Evolutionary conservation across 2,113 vertebrate species (phyloP).

Genomic region (Caracal caracal): DNA sequence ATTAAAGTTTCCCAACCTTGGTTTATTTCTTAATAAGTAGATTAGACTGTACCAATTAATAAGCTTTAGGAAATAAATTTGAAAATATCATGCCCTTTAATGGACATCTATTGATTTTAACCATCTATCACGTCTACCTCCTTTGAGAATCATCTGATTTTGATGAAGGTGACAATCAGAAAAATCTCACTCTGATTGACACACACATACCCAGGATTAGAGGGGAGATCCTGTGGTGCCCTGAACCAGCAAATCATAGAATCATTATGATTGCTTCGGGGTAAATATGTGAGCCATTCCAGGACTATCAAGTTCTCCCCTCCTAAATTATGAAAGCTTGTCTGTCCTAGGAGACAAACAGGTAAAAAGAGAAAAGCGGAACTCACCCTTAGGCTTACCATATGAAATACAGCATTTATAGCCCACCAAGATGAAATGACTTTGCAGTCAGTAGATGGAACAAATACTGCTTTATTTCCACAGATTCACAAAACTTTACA

Average conservation of each 20-base stretch:
- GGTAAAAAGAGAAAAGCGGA: not conserved
- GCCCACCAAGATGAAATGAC: not conserved
- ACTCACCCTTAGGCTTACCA: not conserved
- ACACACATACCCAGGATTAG: not conserved
- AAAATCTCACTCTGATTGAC: not conserved
- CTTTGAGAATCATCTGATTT: slow-evolving; percentile 13
- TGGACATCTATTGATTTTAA: not conserved
- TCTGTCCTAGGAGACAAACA: not conserved
- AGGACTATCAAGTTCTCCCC: not conserved
- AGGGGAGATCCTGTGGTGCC: not conserved
- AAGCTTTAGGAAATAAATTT: slow-evolving; percentile 25
- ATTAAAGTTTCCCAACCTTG: not conserved
- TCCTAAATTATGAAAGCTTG: not conserved
- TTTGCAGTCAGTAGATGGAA: not conserved
- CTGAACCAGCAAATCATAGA: not conserved
- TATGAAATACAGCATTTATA: not conserved
- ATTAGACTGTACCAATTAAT: not conserved
- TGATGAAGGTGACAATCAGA: not conserved
- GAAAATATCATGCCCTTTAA: not conserved
- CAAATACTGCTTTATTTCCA: not conserved
- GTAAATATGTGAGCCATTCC: not conserved
- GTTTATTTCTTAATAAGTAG: not conserved
- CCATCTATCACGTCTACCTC: not conserved
- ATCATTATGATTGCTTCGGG: not conserved
- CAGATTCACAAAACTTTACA: not conserved